These are phyloP conservation scores for Apis florea DNA, from an alignment of 1,140 invertebrate genomes.

Conservation along the genomic window DNA sequence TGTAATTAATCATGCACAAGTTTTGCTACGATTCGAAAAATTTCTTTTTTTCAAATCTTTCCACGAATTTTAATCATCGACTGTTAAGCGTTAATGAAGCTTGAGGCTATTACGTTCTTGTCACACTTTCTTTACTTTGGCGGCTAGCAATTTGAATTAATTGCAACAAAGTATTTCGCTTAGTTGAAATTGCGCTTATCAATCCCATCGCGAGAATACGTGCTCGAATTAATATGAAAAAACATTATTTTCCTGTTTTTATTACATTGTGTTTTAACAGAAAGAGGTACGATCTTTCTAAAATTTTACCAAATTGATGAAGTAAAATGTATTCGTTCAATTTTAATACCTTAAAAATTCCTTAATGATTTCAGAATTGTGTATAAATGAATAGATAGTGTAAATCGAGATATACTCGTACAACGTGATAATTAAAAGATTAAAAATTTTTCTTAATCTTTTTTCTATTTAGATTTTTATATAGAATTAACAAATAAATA, in stretches of 20 bases:
- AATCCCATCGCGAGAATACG: not conserved
- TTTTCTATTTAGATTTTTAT: not conserved
- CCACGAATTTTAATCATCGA: not conserved
- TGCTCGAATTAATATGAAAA: not conserved
- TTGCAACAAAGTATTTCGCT: not conserved
- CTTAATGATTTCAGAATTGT: too few species aligned
- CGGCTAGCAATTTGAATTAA: not conserved
- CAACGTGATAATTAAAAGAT: too few species aligned
- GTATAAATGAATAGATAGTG: too few species aligned
- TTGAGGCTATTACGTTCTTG: not conserved
- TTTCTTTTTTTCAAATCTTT: not conserved
- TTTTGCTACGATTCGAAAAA: too few species aligned
- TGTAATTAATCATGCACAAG: too few species aligned
- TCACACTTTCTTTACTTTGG: constrained; percentile 21
- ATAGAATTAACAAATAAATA: not conserved
- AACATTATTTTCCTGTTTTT: not conserved
- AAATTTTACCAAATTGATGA: too few species aligned
- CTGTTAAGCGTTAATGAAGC: not conserved
- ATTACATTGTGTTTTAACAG: too few species aligned
- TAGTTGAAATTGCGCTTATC: not conserved
- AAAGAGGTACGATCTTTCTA: too few species aligned
- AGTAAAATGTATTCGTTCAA: too few species aligned
- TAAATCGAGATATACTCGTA: too few species aligned
- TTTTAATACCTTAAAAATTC: too few species aligned
- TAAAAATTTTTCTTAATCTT: not conserved